A percentile compares a stretch with the other conserved stretches of the same genome.
These are phyloP conservation scores for Sminthurinus signatus DNA, from an alignment of 1,140 invertebrate species.

Conservation along the genomic window DNA sequence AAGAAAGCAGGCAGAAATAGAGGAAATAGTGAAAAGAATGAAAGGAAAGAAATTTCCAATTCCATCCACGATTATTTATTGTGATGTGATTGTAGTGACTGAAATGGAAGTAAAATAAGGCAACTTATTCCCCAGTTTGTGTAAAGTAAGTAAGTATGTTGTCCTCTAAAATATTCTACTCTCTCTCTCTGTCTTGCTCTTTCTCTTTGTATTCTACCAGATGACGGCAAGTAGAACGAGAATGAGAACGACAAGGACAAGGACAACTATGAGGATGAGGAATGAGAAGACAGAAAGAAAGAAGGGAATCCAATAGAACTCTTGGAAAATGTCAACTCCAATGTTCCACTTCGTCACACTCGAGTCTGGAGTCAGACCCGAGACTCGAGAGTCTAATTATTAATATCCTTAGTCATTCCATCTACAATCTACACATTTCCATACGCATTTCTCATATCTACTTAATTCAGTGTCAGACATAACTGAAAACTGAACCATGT, in stretches of 20 bases:
- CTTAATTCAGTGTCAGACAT: too few relatives aligned
- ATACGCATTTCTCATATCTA: background rate
- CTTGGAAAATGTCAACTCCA: constrained; percentile 15
- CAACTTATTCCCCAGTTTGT: background rate
- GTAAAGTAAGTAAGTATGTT: too few relatives aligned
- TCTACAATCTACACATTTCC: background rate
- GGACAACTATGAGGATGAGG: too few relatives aligned
- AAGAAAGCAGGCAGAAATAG: background rate
- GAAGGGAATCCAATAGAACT: background rate
- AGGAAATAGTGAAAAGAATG: background rate
- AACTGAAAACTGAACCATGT: too few relatives aligned
- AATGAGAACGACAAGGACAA: too few relatives aligned
- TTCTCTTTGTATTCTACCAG: too few relatives aligned
- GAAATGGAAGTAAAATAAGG: background rate
- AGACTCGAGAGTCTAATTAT: background rate
- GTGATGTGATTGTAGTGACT: constrained; percentile 2
- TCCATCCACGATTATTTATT: constrained; percentile 9
- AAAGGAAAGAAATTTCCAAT: constrained; percentile 7
- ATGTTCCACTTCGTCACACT: constrained; percentile 18
- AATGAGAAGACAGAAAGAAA: too few relatives aligned
- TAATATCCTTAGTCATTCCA: constrained; percentile 2
- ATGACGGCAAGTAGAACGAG: background rate
- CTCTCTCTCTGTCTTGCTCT: too few relatives aligned
- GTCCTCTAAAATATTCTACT: too few relatives aligned
- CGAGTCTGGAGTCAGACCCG: too few relatives aligned